These are phyloP conservation scores for Grallaria varia DNA, from an alignment of 2,113 vertebrate species.

Conservation along the genomic window DNA sequence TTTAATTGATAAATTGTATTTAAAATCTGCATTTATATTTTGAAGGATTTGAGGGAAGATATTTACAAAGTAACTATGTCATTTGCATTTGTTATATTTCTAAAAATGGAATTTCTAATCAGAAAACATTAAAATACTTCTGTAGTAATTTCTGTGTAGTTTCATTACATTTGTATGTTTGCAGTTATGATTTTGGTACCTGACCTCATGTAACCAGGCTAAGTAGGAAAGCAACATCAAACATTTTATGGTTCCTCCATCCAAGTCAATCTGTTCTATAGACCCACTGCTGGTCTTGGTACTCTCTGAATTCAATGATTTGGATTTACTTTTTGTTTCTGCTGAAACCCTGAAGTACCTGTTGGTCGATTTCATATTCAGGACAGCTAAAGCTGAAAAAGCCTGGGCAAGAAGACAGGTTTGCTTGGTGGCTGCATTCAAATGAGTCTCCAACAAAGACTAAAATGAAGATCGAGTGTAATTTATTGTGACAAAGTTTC, in stretches of 20 bases:
- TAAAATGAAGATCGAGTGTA: neutral
- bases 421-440: neutral
- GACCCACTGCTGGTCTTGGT: accelerated
- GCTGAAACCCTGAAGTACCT: neutral
- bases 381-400: neutral
- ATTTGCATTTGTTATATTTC: neutral
- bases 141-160: neutral
- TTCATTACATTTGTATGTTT: neutral
- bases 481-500: neutral
- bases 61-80: neutral
- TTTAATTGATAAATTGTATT: neutral
- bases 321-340: neutral
- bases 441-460: neutral
- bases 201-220: neutral
- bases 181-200: neutral
- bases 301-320: neutral
- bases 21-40: neutral
- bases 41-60: neutral
- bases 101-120: neutral
- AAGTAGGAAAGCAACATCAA: neutral
- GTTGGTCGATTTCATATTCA: neutral
- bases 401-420: neutral
- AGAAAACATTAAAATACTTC: constrained; percentile 12
- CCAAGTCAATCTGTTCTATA: neutral
- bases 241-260: neutral